Percentiles rank a stretch among this genome's conserved stretches.
phyloP scores from a whole-genome alignment of 2,797 vertebrate genomes.

The Alca torda region DNA sequence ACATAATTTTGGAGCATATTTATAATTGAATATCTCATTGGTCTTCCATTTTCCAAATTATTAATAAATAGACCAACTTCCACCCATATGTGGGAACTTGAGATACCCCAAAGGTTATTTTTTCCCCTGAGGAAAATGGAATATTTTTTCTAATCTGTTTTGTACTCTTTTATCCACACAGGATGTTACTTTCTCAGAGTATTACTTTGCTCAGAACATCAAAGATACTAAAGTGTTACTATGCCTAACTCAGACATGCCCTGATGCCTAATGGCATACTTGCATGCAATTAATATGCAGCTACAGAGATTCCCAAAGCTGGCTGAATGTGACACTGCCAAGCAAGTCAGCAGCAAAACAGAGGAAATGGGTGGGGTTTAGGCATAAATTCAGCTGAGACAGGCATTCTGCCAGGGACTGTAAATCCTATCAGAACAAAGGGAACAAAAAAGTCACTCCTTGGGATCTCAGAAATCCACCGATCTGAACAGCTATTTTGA shows the following conservation, averaged over 20 bases:
- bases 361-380: conserved; percentile 65
- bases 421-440: conserved; percentile 66
- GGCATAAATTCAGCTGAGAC: conserved; percentile 51
- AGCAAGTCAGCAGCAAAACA: conserved; percentile 38
- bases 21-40: background rate
- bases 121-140: background rate
- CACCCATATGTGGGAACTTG: background rate
- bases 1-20: background rate
- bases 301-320: conserved; percentile 43
- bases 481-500: background rate
- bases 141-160: background rate
- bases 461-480: background rate
- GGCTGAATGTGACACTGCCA: conserved; percentile 18
- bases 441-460: conserved; percentile 18
- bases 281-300: conserved; percentile 44
- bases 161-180: background rate
- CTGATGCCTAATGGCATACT: conserved; percentile 5
- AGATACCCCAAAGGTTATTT: background rate
- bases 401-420: conserved; percentile 51
- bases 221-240: conserved; percentile 5
- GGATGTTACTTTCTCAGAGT: background rate
- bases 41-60: background rate
- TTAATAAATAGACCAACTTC: background rate
- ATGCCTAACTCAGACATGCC: background rate
- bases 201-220: background rate